phyloP scores from a whole-genome alignment of 2,797 vertebrate genomes.

The Coreius guichenoti region DNA sequence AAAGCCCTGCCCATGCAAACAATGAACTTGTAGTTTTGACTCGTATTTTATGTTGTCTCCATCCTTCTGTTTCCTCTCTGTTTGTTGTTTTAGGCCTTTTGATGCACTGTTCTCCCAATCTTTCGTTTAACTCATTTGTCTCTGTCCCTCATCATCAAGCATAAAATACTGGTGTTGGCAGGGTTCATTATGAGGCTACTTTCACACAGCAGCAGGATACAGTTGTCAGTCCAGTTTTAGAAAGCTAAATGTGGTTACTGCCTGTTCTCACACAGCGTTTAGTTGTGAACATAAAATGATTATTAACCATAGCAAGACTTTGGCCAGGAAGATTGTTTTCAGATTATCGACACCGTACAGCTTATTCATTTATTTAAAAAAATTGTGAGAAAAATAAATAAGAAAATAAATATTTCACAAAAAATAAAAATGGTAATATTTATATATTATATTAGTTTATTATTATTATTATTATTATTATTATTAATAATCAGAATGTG shows the following conservation, averaged over 20 bases:
- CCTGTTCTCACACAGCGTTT: not conserved
- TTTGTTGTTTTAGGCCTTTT: constrained; percentile 52
- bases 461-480: not conserved
- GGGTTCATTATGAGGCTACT: not conserved
- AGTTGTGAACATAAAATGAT: not conserved
- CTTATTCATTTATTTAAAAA: not conserved
- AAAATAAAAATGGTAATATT: not conserved
- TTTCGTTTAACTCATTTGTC: not conserved
- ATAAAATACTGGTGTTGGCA: not conserved
- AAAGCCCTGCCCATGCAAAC: constrained; percentile 18
- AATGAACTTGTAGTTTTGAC: not conserved
- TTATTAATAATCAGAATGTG: not conserved
- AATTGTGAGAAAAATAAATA: not conserved
- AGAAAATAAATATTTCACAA: not conserved
- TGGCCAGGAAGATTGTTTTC: not conserved
- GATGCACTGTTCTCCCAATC: not conserved
- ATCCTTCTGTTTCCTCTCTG: constrained; percentile 55
- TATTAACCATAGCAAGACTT: not conserved
- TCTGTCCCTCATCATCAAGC: not conserved
- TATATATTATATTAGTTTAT: too few species aligned
- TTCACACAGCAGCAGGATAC: not conserved
- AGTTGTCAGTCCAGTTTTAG: not conserved
- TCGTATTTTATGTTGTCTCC: constrained; percentile 45
- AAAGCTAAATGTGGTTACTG: not conserved
- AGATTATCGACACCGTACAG: not conserved